Conservation (phyloP, 2,113 vertebrate genomes). For the Pristiophorus japonicus region DNA sequence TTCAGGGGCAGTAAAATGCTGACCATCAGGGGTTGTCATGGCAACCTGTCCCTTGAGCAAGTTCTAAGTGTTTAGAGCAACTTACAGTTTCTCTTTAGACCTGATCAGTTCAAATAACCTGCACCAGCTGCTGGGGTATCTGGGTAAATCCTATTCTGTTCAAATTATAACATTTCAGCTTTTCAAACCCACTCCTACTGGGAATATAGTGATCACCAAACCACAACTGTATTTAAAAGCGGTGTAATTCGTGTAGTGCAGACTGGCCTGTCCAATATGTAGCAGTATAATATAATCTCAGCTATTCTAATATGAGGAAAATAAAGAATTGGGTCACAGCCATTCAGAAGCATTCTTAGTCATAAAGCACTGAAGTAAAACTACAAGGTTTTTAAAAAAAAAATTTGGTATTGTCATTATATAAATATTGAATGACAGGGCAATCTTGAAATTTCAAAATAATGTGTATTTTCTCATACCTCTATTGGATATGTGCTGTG, state of each 20-base stretch:
- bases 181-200: neutral
- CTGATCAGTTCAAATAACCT: conserved; percentile 25
- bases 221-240: neutral
- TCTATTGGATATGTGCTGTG: neutral
- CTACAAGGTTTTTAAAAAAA: neutral
- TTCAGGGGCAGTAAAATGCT: conserved; percentile 52
- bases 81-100: neutral
- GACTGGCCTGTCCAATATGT: neutral
- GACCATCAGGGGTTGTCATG: conserved; percentile 54
- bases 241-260: neutral
- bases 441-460: neutral
- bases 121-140: neutral
- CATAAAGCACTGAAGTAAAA: neutral
- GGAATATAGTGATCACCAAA: neutral
- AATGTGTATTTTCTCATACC: neutral
- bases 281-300: neutral
- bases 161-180: neutral
- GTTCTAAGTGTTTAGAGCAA: conserved; percentile 38
- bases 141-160: neutral
- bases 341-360: neutral
- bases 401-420: neutral
- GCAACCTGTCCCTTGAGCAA: conserved; percentile 43
- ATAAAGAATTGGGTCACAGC: neutral
- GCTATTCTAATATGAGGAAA: neutral
- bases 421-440: neutral